phyloP scores from a whole-genome alignment of 2,113 vertebrate genomes.

The Corythoichthys intestinalis region DNA sequence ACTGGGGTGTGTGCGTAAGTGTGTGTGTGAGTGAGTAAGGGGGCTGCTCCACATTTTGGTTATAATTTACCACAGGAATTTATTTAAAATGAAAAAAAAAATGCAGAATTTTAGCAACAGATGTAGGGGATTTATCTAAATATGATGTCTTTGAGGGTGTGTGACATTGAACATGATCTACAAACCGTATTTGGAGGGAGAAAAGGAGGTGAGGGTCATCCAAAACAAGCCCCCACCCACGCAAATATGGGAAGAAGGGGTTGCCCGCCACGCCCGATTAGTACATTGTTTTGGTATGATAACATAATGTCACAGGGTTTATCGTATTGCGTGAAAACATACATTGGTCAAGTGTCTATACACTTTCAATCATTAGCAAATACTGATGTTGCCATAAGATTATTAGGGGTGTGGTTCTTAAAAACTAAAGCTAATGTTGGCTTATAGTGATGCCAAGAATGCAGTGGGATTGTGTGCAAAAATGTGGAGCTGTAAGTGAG shows the following conservation, averaged over 20 bases:
- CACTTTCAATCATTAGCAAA: not conserved
- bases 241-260: constrained; percentile 27
- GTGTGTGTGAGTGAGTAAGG: constrained; percentile 1
- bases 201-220: not conserved
- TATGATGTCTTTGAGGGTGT: constrained; percentile 8
- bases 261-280: constrained; percentile 36
- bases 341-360: not conserved
- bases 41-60: constrained; percentile 1
- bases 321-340: not conserved
- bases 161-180: constrained; percentile 1
- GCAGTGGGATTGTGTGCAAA: not conserved
- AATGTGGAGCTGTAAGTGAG: not conserved
- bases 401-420: not conserved
- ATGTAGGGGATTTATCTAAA: constrained; percentile 1
- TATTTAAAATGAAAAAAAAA: not conserved
- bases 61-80: constrained; percentile 20
- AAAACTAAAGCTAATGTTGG: not conserved
- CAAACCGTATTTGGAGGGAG: not conserved
- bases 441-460: not conserved
- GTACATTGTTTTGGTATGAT: constrained; percentile 22
- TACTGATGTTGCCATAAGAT: not conserved
- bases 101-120: not conserved
- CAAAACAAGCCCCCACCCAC: constrained; percentile 1
- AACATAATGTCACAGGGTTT: not conserved
- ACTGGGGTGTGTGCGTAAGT: constrained; percentile 1